These are phyloP conservation scores for Hirudinaria manillensis DNA, from an alignment of 2,888 invertebrate genomes.

Conservation along the genomic window DNA sequence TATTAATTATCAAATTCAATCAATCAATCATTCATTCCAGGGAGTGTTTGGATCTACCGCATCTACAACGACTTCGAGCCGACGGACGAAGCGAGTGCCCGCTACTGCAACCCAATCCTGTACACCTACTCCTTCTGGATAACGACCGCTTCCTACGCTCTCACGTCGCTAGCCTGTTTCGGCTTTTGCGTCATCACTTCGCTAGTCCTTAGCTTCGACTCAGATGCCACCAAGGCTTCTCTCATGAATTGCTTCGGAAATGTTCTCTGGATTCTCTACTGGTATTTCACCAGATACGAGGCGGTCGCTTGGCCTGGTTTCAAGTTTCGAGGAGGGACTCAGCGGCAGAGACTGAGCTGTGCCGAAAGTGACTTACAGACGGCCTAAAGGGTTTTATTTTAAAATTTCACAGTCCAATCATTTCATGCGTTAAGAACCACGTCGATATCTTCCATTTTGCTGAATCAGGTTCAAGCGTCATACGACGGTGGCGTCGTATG, in stretches of 20 bases:
- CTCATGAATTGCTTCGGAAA: conserved; percentile 29
- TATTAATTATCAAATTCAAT: too few relatives aligned
- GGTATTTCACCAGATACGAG: conserved; percentile 26
- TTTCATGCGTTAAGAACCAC: not conserved
- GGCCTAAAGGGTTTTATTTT: not conserved
- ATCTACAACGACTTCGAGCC: conserved; percentile 62
- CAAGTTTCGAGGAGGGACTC: conserved; percentile 23
- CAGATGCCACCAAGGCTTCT: conserved; percentile 24
- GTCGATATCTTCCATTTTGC: too few relatives aligned
- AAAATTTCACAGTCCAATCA: not conserved
- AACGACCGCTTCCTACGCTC: conserved; percentile 63
- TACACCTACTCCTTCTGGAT: conserved; percentile 69
- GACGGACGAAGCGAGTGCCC: conserved; percentile 52
- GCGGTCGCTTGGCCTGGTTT: conserved; percentile 30
- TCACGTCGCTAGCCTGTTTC: conserved; percentile 40
- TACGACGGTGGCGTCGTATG: too few relatives aligned
- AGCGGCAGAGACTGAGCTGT: conserved; percentile 20
- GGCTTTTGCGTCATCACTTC: conserved; percentile 32
- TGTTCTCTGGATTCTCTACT: conserved; percentile 27
- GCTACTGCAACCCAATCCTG: conserved; percentile 65
- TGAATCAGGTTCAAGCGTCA: too few relatives aligned
- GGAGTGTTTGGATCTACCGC: conserved; percentile 67
- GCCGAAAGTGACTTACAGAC: conserved; percentile 28
- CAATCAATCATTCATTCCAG: conserved; percentile 50
- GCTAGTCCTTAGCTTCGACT: conserved; percentile 18